These are phyloP conservation scores for Siniperca obscura DNA, from an alignment of 2,797 vertebrate species.

Conservation along the genomic window DNA sequence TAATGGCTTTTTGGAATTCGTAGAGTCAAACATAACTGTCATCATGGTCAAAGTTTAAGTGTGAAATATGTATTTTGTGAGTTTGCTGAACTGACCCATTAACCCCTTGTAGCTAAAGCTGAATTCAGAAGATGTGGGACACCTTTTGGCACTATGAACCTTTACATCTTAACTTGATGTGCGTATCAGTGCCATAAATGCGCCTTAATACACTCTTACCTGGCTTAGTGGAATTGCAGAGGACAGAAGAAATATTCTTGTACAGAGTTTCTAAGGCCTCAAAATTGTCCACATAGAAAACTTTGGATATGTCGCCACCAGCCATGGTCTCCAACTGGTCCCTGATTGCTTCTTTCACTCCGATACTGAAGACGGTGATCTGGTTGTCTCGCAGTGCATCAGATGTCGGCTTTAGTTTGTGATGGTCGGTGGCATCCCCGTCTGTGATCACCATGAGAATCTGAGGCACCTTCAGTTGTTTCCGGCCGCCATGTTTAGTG, in stretches of 20 bases:
- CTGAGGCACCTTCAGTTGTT: constrained; percentile 55
- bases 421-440: constrained; percentile 58
- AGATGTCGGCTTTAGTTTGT: constrained; percentile 36
- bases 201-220: constrained; percentile 65
- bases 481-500: constrained; percentile 67
- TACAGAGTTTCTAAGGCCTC: constrained; percentile 67
- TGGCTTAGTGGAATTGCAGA: constrained; percentile 78
- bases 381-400: constrained; percentile 54
- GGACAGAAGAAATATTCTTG: constrained; percentile 60
- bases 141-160: not conserved
- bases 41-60: too few relatives aligned
- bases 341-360: constrained; percentile 53
- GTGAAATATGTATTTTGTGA: not conserved
- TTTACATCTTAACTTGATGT: too few relatives aligned
- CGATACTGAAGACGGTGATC: constrained; percentile 78
- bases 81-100: not conserved
- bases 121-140: not conserved
- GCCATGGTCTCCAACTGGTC: constrained; percentile 76
- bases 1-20: not conserved
- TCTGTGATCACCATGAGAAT: constrained; percentile 84
- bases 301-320: constrained; percentile 55
- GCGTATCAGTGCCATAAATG: not conserved
- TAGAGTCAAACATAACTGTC: not conserved
- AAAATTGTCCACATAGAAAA: constrained; percentile 75
- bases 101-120: not conserved